Conservation (phyloP, 2,797 vertebrate species). For the Zenarchopterus dispar region DNA sequence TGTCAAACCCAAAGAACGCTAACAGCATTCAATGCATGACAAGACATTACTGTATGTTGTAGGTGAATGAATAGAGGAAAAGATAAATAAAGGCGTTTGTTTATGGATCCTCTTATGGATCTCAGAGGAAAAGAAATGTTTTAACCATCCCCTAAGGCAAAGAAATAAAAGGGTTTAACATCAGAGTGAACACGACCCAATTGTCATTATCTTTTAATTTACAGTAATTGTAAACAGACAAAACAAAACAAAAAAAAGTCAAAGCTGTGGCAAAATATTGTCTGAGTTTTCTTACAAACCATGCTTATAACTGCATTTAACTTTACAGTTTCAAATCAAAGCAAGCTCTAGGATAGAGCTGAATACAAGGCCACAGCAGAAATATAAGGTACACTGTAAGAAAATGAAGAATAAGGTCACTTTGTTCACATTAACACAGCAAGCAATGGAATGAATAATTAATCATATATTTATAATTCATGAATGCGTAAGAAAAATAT, state of each 20-base stretch:
- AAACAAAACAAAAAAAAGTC: neutral
- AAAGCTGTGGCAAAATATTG: neutral
- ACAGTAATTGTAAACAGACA: neutral
- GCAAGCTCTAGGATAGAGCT: constrained; percentile 10
- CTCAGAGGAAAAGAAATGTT: constrained; percentile 14
- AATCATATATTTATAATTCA: constrained; percentile 80
- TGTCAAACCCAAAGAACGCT: constrained; percentile 35
- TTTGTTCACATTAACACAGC: constrained; percentile 81
- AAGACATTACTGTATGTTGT: constrained; percentile 11
- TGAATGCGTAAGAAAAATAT: constrained; percentile 81
- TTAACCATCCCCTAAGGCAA: neutral
- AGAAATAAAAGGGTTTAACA: too few species aligned
- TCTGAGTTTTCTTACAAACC: constrained; percentile 7
- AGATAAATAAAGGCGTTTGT: constrained; percentile 7
- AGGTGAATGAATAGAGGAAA: constrained; percentile 8
- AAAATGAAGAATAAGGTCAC: constrained; percentile 78
- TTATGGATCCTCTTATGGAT: constrained; percentile 22
- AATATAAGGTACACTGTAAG: constrained; percentile 47
- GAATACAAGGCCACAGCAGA: constrained; percentile 37
- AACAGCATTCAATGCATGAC: constrained; percentile 48
- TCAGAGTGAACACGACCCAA: too few species aligned
- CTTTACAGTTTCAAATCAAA: constrained; percentile 18
- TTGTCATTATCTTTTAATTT: too few species aligned
- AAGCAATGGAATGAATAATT: constrained; percentile 79
- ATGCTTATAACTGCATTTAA: constrained; percentile 3